Evolutionary conservation across 1,140 invertebrate species (phyloP), one percentile per base, ranked within the genome.

Genomic region (Pogonognathellus flavescens): DNA sequence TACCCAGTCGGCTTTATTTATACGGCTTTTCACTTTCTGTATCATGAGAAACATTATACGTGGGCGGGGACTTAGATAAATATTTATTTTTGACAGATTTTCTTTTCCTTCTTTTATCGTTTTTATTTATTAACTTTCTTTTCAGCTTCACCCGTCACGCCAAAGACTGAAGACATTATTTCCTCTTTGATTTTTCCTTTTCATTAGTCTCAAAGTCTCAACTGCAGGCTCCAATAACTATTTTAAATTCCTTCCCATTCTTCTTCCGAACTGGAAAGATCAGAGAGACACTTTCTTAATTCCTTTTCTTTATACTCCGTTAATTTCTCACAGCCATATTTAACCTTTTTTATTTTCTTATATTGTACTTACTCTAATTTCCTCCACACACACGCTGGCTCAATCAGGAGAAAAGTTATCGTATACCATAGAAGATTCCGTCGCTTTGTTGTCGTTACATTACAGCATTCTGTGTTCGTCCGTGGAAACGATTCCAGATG

Each of bases 21-120:
- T 76, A 76, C 70, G 31, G 70, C 70, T 76, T 76, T 76, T 76
- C 70, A 76, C 70, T 76, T 31, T 76, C 70, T 76, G 70, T 76
- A 76, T 76, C 70, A 76, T 50, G 70, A 31, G 9, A 76, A 76
- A 50, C 70, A 76, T 49, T 76, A 76, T 76, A 76, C 70, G 70
- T 76, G 70, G 70, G 70, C 70, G 70, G 70, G 31, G 16, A 50
- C 70, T 76, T 49, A 16, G 70, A 76, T 76, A 76, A 76, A 76
- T 76, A 76, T 76, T 76, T 76, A 76, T 76, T 76, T 76, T 76
- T 76, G 70, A 76, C 70, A 76, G 70, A 76, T 76, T 76, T 76
- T 76, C 70, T 31, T 76, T 50, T 76, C 70, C 41, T 76, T 50
- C 70, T 18, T 50, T 76, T 76, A 76, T 76, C 70, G 70, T 49